phyloP scores from a whole-genome alignment of 2,888 invertebrate genomes.

The Schizotus pectinicornis region DNA sequence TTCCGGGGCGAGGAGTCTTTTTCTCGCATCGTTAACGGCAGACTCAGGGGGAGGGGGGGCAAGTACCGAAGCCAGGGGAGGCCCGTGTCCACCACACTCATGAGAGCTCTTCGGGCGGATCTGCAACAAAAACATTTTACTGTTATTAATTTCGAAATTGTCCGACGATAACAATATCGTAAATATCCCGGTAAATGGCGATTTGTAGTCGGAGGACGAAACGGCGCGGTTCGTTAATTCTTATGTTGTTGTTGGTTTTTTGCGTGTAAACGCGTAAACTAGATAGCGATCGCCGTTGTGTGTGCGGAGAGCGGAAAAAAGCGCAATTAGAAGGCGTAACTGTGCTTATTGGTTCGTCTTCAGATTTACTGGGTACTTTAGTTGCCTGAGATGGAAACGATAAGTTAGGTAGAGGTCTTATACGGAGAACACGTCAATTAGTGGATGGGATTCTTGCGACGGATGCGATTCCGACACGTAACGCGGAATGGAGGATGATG shows the following conservation, averaged over 20 bases:
- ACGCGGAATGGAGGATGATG: not conserved
- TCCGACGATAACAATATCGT: slow-evolving; percentile 48
- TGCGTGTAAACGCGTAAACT: slow-evolving; percentile 31
- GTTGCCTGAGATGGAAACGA: slow-evolving; percentile 41
- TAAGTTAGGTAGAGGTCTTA: slow-evolving; percentile 40
- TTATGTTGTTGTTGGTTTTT: slow-evolving; percentile 19
- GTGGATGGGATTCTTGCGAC: slow-evolving; percentile 35
- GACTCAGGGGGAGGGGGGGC: slow-evolving; percentile 60
- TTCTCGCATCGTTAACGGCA: slow-evolving; percentile 78
- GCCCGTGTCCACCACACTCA: slow-evolving; percentile 77
- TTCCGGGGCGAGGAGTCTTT: slow-evolving; percentile 91
- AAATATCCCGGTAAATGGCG: slow-evolving; percentile 45
- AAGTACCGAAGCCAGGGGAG: slow-evolving; percentile 61
- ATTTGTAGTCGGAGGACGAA: slow-evolving; percentile 41
- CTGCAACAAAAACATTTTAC: slow-evolving; percentile 39
- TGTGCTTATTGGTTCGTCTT: slow-evolving; percentile 44
- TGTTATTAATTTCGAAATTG: too few species aligned
- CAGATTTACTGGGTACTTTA: slow-evolving; percentile 40
- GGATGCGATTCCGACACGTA: slow-evolving; percentile 24
- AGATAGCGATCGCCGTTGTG: slow-evolving; percentile 29
- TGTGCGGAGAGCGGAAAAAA: slow-evolving; percentile 30
- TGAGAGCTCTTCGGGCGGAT: slow-evolving; percentile 57
- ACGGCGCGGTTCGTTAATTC: slow-evolving; percentile 40
- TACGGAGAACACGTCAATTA: slow-evolving; percentile 45
- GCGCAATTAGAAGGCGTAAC: slow-evolving; percentile 46